Conservation (phyloP, 2,797 vertebrate genomes). For the Callimico goeldii region DNA sequence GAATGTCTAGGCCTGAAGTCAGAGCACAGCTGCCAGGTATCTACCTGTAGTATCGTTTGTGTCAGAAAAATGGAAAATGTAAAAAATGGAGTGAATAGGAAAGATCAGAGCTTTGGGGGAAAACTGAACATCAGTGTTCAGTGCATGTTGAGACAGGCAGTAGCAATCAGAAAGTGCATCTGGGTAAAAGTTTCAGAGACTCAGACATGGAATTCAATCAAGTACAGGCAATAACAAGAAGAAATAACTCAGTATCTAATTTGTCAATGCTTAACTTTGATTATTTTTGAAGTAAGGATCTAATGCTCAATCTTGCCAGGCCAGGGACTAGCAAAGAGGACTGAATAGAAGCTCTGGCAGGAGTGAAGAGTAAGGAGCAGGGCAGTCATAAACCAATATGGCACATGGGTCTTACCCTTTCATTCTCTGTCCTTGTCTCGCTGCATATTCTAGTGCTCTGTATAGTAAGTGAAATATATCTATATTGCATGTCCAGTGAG, state of each 20-base stretch:
- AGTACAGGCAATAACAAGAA: neutral
- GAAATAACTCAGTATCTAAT: neutral
- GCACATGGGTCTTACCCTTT: neutral
- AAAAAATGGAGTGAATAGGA: neutral
- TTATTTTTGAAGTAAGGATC: neutral
- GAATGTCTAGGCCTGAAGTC: neutral
- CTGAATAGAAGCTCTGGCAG: neutral
- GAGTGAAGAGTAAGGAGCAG: neutral
- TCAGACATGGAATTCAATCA: neutral
- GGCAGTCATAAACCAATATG: neutral
- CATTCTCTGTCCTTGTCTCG: neutral
- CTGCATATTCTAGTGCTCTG: neutral
- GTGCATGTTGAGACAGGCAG: neutral
- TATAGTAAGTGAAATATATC: neutral
- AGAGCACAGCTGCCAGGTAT: neutral
- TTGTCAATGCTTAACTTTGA: neutral
- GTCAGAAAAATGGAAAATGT: neutral
- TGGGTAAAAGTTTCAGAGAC: constrained; percentile 3
- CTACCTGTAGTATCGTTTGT: neutral
- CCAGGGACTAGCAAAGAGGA: neutral
- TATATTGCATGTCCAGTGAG: neutral
- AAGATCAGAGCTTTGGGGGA: neutral
- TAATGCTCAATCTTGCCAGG: neutral
- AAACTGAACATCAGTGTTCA: neutral
- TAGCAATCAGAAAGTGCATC: neutral